Base-by-base conservation (phyloP, 2,113 vertebrate species). In the Lepisosteus oculatus region DNA sequence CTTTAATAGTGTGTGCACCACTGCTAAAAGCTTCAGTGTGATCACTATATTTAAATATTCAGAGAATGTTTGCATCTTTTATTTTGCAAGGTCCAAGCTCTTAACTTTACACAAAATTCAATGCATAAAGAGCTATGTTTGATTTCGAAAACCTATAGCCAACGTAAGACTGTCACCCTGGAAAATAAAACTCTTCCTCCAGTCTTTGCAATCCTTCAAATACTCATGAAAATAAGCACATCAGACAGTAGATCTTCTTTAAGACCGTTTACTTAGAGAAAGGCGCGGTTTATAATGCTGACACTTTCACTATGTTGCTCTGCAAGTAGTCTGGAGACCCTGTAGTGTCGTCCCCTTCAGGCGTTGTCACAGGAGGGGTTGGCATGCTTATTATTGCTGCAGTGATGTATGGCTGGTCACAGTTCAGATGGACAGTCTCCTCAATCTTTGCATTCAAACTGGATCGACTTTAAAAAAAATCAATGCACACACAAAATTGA, bases 401-500 rank as follows among this genome's bases (percentile, higher is more conserved):
- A 43, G 93, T 95, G 85, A 95, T 86, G 62, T 96, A 95, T 73
- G 93, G 90, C 85, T 91, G 90, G 76, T 96, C 93, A 83, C 93
- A 96, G 92, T 97, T 98, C 86, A 97, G 90, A 80, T 94, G 96
- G 79, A 96, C 77, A 0, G 92, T 94, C 81, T 98, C 96, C 81
- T 96, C 93, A 72, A 95, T 90, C 85, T 95, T 96, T 86, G 95
- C 95, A 70, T 99, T 98, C 85, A 98, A 90, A 81, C 93, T 96
- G 92, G 96, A 96, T 75, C 95, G 93, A 82, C 97, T 99, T 84
- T 71, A 85, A 67, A 78, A 80, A 75, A 13, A 71, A 75, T 73
- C 79, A 79, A 85, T 42, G 59, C 63, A 59, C 57, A 14, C 14
- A 44, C 14, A 13, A 47, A 63, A 51, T 17, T 6, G 43, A 9